Evolutionary conservation across 2,888 invertebrate species (phyloP).

Genomic region (Parascotia fuliginaria): DNA sequence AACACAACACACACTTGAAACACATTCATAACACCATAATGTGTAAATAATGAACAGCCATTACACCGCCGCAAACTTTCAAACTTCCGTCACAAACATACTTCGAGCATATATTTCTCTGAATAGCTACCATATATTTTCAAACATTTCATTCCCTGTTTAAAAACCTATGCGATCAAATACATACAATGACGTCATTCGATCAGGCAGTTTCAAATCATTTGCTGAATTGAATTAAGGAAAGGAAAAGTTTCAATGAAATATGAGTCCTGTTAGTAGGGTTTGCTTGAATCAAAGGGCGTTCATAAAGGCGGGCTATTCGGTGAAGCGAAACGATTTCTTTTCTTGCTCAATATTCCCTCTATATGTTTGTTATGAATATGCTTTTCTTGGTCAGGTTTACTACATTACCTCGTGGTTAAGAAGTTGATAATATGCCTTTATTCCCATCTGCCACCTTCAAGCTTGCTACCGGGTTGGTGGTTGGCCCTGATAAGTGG

Average conservation of each 20-base stretch:
- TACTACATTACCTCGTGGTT: constrained; percentile 25
- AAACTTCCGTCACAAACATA: neutral
- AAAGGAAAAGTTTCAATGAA: constrained; percentile 52
- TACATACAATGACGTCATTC: constrained; percentile 44
- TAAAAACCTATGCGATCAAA: constrained; percentile 30
- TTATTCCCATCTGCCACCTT: too few relatives aligned
- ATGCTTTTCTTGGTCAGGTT: constrained; percentile 16
- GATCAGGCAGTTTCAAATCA: constrained; percentile 63
- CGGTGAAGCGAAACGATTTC: constrained; percentile 30
- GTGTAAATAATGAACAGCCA: neutral
- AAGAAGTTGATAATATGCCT: too few relatives aligned
- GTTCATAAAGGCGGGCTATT: constrained; percentile 34
- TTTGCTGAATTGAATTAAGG: constrained; percentile 55
- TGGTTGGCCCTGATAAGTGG: too few relatives aligned
- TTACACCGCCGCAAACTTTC: neutral
- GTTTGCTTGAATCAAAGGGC: constrained; percentile 32
- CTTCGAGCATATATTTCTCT: neutral
- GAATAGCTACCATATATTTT: constrained; percentile 19
- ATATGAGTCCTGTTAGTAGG: constrained; percentile 60
- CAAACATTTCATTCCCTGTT: constrained; percentile 17
- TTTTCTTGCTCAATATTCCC: constrained; percentile 20
- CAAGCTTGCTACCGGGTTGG: too few relatives aligned
- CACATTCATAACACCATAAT: constrained; percentile 1
- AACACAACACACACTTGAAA: too few relatives aligned
- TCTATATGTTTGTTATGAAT: constrained; percentile 17